Evolutionary conservation across 2,888 invertebrate species (phyloP), one percentile per base, ranked within the genome.

Genomic region (Parnassius mnemosyne): DNA sequence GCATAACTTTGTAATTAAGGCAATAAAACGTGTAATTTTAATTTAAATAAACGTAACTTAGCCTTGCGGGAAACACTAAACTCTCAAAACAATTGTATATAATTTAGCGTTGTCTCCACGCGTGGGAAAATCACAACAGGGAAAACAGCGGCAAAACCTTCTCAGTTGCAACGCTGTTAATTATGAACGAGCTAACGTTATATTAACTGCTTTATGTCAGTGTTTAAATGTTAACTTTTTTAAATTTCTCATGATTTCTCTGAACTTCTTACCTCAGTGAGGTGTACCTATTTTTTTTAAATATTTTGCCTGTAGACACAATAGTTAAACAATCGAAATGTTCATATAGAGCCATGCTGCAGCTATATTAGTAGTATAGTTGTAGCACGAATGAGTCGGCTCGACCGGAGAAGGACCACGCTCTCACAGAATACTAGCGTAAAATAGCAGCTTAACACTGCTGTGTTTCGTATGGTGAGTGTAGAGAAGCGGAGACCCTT

Each of bases 131-230:
- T 9, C 12, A 12, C 47, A 20, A 20, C 25, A 46, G 58, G 50
- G 58, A 49, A 62, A 63, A 54, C 34, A 5, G 13, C 58, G 9
- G 11, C 57, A 51, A 54, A 55, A 52, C 58, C 63, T 63, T 63
- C 63, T 51, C 63, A 63, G 50, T 46, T 7, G 5, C 34, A 34
- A 34, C 34, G 34, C 34, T 34, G 51, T 58, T 55, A 59, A 59
- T 58, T 63, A 63, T 46, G 54, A 55, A 63, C 60, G 60, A 60
- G 56, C 53, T 56, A 60, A 63, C 56, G 20, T 41, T 20, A 59
- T 41, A 16, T 54, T 43, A 10, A 50, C 51, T 63, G 47, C 44
- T 57, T 53, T 43, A 53, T 59, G 46, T 34, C 12, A 11, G 42
- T 41, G 43, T 46, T 59, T 41, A 13, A 62, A 54, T 50, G 50